These are phyloP conservation scores for Osmerus eperlanus DNA, from an alignment of 2,113 vertebrate species.

Conservation along the genomic window DNA sequence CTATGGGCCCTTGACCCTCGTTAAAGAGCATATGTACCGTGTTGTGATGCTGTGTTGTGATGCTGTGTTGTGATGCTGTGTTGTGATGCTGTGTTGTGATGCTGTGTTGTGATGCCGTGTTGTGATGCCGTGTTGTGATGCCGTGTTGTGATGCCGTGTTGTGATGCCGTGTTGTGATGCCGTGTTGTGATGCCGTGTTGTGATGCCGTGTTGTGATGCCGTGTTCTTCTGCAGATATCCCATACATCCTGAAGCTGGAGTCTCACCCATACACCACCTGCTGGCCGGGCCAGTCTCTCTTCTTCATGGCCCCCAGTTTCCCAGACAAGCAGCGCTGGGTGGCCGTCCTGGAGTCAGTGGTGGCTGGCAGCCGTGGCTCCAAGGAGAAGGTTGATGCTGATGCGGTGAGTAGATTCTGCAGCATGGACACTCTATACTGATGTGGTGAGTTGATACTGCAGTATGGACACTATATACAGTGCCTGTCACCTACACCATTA, in stretches of 20 bases:
- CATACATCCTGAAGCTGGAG: slow-evolving; percentile 96
- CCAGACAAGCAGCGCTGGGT: slow-evolving; percentile 99
- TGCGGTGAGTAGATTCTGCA: slow-evolving; percentile 78
- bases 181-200: too few relatives aligned
- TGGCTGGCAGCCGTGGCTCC: slow-evolving; percentile 87
- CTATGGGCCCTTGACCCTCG: too few relatives aligned
- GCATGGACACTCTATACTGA: neutral
- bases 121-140: too few relatives aligned
- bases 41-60: too few relatives aligned
- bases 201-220: neutral
- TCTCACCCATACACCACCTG: slow-evolving; percentile 96
- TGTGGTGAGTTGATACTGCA: slow-evolving; percentile 1
- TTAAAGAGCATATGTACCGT: too few relatives aligned
- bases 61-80: neutral
- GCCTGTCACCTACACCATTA: too few relatives aligned
- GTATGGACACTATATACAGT: too few relatives aligned
- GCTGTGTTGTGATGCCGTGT: neutral
- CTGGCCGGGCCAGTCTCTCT: slow-evolving; percentile 96
- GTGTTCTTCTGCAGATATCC: slow-evolving; percentile 79
- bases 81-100: too few relatives aligned
- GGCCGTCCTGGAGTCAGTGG: slow-evolving; percentile 91
- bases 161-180: too few relatives aligned
- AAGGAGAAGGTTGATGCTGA: slow-evolving; percentile 95
- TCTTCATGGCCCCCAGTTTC: slow-evolving; percentile 95
- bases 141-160: too few relatives aligned